A percentile compares a stretch with the other conserved stretches of the same genome.
Evolutionary conservation across 2,888 invertebrate species (phyloP).

Genomic region (Deilephila elpenor): DNA sequence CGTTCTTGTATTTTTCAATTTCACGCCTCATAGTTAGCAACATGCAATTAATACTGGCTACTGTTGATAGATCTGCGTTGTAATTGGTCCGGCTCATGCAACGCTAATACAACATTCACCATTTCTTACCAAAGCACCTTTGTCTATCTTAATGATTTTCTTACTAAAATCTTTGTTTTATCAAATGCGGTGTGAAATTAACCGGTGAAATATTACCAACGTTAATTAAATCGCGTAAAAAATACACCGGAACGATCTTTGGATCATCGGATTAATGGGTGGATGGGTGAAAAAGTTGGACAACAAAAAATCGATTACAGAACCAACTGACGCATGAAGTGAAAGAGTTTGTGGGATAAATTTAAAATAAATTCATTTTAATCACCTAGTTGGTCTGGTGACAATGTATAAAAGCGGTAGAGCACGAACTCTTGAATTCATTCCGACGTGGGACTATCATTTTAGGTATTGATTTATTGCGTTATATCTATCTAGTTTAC

Average conservation of each 20-base stretch:
- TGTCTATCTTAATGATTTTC: conserved; percentile 19
- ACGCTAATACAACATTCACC: conserved; percentile 17
- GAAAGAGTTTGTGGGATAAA: not conserved
- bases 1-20: conserved; percentile 19
- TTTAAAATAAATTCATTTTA: not conserved
- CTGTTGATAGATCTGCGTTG: conserved; percentile 25
- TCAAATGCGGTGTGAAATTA: conserved; percentile 23
- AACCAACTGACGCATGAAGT: not conserved
- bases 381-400: no score
- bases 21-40: conserved; percentile 24
- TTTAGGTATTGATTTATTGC: no score
- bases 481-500: not conserved
- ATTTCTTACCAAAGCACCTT: conserved; percentile 19
- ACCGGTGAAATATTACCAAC: conserved; percentile 5
- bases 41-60: conserved; percentile 14
- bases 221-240: conserved; percentile 20
- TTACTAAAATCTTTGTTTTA: conserved; percentile 16
- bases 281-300: not conserved
- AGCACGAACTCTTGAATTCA: no score
- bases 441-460: no score
- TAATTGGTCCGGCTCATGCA: conserved; percentile 18
- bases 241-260: not conserved
- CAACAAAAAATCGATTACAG: conserved; percentile 9
- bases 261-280: conserved; percentile 5
- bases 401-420: no score